These are phyloP conservation scores for Disparrhopalites patrizii DNA, from an alignment of 2,888 invertebrate genomes.

Conservation along the genomic window DNA sequence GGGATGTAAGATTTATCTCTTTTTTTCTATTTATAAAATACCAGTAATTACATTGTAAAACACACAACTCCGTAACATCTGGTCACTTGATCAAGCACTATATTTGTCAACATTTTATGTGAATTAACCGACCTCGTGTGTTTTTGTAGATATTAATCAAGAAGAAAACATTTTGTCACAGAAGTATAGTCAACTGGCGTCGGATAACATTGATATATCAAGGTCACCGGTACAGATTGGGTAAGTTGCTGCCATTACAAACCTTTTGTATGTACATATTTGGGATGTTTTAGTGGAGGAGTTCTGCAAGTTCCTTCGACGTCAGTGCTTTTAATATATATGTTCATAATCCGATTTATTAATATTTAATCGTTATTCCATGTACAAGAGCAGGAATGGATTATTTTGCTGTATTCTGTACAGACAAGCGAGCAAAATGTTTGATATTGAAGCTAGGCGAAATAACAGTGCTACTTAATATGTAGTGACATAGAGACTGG, in stretches of 20 bases:
- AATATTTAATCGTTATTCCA: constrained; percentile 1
- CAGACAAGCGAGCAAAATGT: not conserved
- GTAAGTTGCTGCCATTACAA: constrained; percentile 55
- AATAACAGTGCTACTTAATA: constrained; percentile 18
- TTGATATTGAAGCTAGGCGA: constrained; percentile 9
- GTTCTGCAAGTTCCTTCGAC: constrained; percentile 2
- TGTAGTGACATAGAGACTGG: constrained; percentile 8
- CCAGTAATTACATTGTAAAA: too few relatives aligned
- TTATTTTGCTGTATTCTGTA: constrained; percentile 8
- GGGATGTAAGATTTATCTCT: constrained; percentile 48
- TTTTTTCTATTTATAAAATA: constrained; percentile 34
- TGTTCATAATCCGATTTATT: not conserved
- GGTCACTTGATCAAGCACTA: not conserved
- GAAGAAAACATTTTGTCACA: constrained; percentile 46
- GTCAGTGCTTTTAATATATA: constrained; percentile 2
- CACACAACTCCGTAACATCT: not conserved
- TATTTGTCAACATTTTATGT: not conserved
- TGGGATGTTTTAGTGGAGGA: not conserved
- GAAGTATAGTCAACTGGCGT: constrained; percentile 51
- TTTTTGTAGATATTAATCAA: constrained; percentile 39
- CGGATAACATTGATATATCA: constrained; percentile 59
- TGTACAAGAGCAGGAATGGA: constrained; percentile 18
- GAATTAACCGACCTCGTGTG: too few relatives aligned
- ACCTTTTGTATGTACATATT: not conserved
- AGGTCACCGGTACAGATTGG: constrained; percentile 58